Base-by-base conservation (phyloP, 1,140 invertebrate species). In the Dendrolimus kikuchii region DNA sequence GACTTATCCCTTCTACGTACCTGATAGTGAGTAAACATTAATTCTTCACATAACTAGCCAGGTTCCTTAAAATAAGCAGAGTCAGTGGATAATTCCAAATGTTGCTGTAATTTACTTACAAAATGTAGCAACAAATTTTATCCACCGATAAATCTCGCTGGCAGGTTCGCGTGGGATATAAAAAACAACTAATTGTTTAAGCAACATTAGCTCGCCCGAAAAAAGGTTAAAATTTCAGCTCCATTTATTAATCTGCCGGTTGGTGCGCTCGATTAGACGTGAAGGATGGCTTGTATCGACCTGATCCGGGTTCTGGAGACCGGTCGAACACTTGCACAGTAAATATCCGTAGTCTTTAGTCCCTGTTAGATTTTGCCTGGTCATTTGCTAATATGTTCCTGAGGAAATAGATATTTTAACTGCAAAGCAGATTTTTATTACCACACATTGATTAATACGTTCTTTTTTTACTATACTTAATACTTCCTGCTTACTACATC, bases 191-290 rank as follows among this genome's bases (percentile, higher is more conserved):
- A 71, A 75, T 81, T 77, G 75, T 60, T 66, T 66, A 52, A 63
- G 75, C 53, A 41, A 68, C 77, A 81, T 81, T 81, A 81, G 71
- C 59, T 70, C 57, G 53, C 63, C 77, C 77, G 75, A 81, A 81
- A 81, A 81, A 81, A 81, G 77, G 77, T 73, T 76, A 64, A 69
- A 66, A 67, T 75, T 78, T 81, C 71, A 81, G 74, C 77, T 60
- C 66, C 75, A 77, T 81, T 81, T 75, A 70, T 81, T 81, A 77
- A 81, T 73, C 71, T 64, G 23, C 59, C 55, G 55, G 56, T 57
- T 48, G 40, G 57, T 39, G 53, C 72, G 70, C 48, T 68, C 74
- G 71, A 81, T 81, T 81, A 75, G 73, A 47, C 59, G 61, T 66
- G 60, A 66, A 62, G 56, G 66, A 78, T 76, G 63, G 71, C 71